Base-by-base conservation (phyloP, 2,888 invertebrate species). In the Tanypteryx hageni region DNA sequence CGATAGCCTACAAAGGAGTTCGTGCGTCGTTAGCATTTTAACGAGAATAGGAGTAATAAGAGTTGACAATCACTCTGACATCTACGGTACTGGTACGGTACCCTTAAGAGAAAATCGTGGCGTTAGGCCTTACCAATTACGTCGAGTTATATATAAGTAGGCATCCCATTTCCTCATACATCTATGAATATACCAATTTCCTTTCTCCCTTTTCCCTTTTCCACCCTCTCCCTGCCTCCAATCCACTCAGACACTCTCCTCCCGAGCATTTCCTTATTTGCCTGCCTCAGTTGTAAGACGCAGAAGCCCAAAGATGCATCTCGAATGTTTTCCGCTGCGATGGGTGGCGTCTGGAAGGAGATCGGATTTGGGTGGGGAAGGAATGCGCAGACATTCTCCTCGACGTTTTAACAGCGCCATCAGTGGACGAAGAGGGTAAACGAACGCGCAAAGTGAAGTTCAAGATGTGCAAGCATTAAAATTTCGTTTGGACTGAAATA, bases 271-370 rank as follows among this genome's bases (percentile, higher is more conserved):
- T 76, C 76, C 76, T 76, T 76, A 76, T 76, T 76, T 76, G 76
- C 22, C 27, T 76, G 22, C 22, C 27, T 76, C 76, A 27, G 22
- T 27, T 13, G 76, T 27, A 76, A 18, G 68, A 22, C 68, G 11
- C 68, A n/a, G 68, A 22, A n/a, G 11, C 68, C 0, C n/a, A n/a
- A 22, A 68, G 76, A 76, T 76, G 76, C 76, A 76, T 76, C 76
- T 76, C 76, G 27, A 76, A 76, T 27, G 76, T 44, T 44, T 44
- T 44, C 44, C 44, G 44, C 44, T 44, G 22, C 11, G 76, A 76
- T 76, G 22, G 27, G 76, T 76, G 76, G 76, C 76, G 76, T 76
- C 76, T 76, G 76, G 27, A 76, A 27, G 76, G 76, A 27, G 22
- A 76, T 76, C 76, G 76, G 76, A 76, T 22, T 22, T 27, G 14